Percentiles rank a stretch among this genome's conserved stretches.
Conservation (phyloP, 2,113 vertebrate species). For the Oostethus manadensis region DNA sequence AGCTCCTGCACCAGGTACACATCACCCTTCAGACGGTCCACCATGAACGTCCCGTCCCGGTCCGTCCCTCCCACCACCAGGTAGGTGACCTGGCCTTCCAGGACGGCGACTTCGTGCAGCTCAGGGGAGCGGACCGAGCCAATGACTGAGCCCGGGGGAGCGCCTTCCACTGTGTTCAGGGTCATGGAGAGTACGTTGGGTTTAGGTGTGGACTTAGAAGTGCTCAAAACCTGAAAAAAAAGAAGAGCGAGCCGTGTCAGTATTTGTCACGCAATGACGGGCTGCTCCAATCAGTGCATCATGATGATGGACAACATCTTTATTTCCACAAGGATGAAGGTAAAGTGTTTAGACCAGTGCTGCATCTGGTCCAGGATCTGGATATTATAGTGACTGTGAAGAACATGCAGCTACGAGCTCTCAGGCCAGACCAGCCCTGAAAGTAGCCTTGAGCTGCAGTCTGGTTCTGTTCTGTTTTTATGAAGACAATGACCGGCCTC, state of each 20-base stretch:
- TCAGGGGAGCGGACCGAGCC: constrained; percentile 74
- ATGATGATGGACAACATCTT: not conserved
- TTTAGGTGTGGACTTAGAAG: constrained; percentile 64
- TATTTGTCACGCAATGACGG: not conserved
- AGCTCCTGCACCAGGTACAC: constrained; percentile 82
- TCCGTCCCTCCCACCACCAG: constrained; percentile 82
- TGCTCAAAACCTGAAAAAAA: constrained; percentile 77
- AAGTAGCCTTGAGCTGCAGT: constrained; percentile 41
- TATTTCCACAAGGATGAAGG: constrained; percentile 6
- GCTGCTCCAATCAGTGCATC: not conserved
- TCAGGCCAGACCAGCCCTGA: constrained; percentile 31
- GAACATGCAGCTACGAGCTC: constrained; percentile 21
- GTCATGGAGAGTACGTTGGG: constrained; percentile 78
- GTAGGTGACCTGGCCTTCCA: constrained; percentile 78
- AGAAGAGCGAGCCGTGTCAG: not conserved
- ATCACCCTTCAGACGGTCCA: constrained; percentile 83
- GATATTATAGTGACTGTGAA: constrained; percentile 29
- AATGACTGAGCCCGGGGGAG: constrained; percentile 81
- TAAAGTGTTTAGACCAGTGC: not conserved
- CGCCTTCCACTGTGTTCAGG: constrained; percentile 79
- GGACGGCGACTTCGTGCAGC: constrained; percentile 31
- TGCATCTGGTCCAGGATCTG: constrained; percentile 18
- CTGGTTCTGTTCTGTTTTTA: constrained; percentile 46
- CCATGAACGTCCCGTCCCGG: constrained; percentile 82
- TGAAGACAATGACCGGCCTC: constrained; percentile 36